phyloP scores from a whole-genome alignment of 2,797 vertebrate genomes.

The Mionectes olivaceus region DNA sequence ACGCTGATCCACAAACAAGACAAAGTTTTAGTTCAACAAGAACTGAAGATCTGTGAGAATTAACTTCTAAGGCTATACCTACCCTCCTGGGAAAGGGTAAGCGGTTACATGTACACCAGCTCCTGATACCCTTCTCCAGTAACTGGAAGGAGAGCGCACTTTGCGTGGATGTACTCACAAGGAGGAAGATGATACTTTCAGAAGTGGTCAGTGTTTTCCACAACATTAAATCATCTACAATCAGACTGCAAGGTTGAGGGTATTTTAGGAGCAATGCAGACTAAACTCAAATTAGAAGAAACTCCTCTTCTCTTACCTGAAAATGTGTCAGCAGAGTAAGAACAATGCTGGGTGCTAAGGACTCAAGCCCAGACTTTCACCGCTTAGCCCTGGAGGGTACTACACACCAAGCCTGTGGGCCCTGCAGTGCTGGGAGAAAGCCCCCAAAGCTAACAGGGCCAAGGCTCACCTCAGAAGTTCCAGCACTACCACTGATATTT shows the following conservation, averaged over 20 bases:
- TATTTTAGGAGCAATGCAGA: neutral
- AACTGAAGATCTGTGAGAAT: neutral
- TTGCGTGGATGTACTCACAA: neutral
- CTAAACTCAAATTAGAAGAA: neutral
- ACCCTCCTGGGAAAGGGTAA: neutral
- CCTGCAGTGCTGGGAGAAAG: neutral
- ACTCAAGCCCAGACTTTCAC: neutral
- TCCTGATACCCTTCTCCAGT: neutral
- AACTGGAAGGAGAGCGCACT: neutral
- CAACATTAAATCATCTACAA: neutral
- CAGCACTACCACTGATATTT: neutral
- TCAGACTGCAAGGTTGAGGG: neutral
- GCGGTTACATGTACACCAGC: neutral
- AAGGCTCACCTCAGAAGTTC: neutral
- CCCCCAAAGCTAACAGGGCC: neutral
- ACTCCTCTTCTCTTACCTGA: neutral
- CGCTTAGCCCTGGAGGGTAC: neutral
- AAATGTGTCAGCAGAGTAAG: neutral
- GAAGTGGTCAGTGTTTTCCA: neutral
- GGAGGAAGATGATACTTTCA: neutral
- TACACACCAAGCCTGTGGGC: neutral
- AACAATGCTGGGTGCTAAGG: neutral
- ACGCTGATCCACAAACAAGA: neutral
- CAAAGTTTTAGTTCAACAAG: neutral
- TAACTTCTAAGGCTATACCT: neutral